Base-by-base conservation (phyloP, 2,888 invertebrate species). In the Sphinx pinastri region DNA sequence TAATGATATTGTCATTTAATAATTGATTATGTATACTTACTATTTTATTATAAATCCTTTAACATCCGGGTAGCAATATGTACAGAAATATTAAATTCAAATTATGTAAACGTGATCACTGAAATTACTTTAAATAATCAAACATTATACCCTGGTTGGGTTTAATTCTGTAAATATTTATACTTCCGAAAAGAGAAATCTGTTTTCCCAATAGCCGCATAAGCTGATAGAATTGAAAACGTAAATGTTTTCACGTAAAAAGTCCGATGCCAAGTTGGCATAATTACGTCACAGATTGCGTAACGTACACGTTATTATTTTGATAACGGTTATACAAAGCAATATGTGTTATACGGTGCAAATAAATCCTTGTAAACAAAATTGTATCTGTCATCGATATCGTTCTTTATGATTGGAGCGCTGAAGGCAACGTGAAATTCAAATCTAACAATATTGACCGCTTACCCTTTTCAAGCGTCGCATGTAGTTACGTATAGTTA, bases 341-440 rank as follows among this genome's bases (percentile, higher is more conserved):
- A 68, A 68, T 63, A 66, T 55, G 25, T n/a, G 45, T 13, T n/a
- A 47, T 13, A 19, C 38, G 74, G 75, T 76, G 73, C 72, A 82
- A 80, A 90, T 90, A 90, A 89, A 91, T 90, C 87, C 84, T 89
- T 88, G 87, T 90, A 89, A 88, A 91, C 87, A 87, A 90, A 90
- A 91, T 90, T 88, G 90, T 91, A 85, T 81, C 88, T 89, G 92
- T 89, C 92, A 83, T 83, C 84, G 86, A 88, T 88, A 90, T 89
- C 81, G 81, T 90, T 85, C 83, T 91, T 91, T 92, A 91, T 87
- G 88, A 87, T 88, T 84, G 85, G 81, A 82, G 79, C 81, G 77
- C 80, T 81, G 81, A 82, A 84, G 79, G 81, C 82, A 81, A 81
- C 81, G 84, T 80, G 83, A 88, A 88, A 89, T 90, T 89, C 88